phyloP scores from a whole-genome alignment of 23 tunicate genomes.

The Botrylloides violaceus region DNA sequence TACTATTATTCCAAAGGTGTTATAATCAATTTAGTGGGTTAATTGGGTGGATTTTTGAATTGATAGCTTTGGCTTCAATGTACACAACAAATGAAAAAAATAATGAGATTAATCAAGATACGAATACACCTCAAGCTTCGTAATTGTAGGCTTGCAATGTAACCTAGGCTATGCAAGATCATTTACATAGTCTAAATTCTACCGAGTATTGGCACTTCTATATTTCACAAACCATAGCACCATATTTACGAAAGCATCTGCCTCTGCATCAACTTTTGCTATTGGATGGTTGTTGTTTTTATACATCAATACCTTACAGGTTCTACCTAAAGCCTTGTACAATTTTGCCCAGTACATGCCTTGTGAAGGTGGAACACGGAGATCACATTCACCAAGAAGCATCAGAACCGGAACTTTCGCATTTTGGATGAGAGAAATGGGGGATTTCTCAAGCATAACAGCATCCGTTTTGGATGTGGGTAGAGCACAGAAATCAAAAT shows the following conservation, averaged over 20 bases:
- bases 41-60: too few species aligned
- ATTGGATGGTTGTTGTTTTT: slow-evolving; percentile 62
- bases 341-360: slow-evolving; percentile 37
- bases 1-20: too few species aligned
- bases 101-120: too few species aligned
- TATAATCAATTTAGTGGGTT: too few species aligned
- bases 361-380: slow-evolving; percentile 75
- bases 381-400: slow-evolving; percentile 54
- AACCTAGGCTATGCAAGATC: too few species aligned
- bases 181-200: too few species aligned
- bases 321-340: slow-evolving; percentile 35
- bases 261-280: slow-evolving; percentile 49
- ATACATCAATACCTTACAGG: slow-evolving; percentile 35
- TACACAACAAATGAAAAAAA: too few species aligned
- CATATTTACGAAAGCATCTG: slow-evolving; percentile 73
- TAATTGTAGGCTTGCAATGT: too few species aligned
- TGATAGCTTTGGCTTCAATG: too few species aligned
- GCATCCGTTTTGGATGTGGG: slow-evolving; percentile 14
- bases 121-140: too few species aligned
- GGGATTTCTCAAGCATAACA: slow-evolving; percentile 47
- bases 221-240: slow-evolving; percentile 60
- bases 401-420: slow-evolving; percentile 69
- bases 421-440: slow-evolving; percentile 28
- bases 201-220: not conserved
- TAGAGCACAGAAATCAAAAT: slow-evolving; percentile 12